Evolutionary conservation across 1,140 invertebrate genomes (phyloP), one percentile per base, ranked within the genome.

Genomic region (Papilio helenus): DNA sequence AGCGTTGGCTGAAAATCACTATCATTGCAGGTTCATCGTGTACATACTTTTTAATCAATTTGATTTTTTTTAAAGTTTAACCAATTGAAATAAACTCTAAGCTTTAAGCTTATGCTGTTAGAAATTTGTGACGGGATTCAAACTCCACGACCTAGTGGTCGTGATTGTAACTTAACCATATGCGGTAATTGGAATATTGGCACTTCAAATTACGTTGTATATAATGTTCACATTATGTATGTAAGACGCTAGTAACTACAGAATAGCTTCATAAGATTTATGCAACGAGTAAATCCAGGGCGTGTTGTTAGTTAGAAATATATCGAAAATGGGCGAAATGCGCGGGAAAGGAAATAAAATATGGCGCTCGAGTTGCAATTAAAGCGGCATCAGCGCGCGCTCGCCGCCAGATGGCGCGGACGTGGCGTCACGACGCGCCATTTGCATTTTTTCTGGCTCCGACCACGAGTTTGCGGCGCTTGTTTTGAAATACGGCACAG

Each of bases 381-480:
- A 90, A 87, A 90, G 86, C 87, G 84, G 84, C 88, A 90, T 90
- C 88, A 89, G 84, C 68, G 73, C 79, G 81, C 86, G 82, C 83
- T 79, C 83, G 87, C 83, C 83, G 82, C 83, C 82, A 83, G 85
- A 82, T 86, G 82, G 80, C 78, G 77, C 80, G 83, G 87, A 89
- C 88, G 87, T 88, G 87, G 88, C 85, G 83, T 79, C 83, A 80
- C 82, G 83, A 77, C 42, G 39, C 83, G 87, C 85, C 87, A 90
- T 90, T 89, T 88, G 87, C 87, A 88, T 88, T 88, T 89, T 88
- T 89, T 88, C 86, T 72, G 71, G 87, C 83, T 72, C 74, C 80
- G 58, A 79, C 72, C 73, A 61, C 55, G 72, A 73, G 65, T 80
- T 78, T 72, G 80, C 76, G 34, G 81, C 34, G 71, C 34, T 74